phyloP scores from a whole-genome alignment of 2,113 vertebrate genomes.

The human region GRCh38 chr18:13562501-13563000 shows the following conservation, averaged over 20 bases:
- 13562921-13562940: slow-evolving; percentile 88
- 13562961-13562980: slow-evolving; percentile 76
- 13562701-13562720: background rate
- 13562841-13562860: slow-evolving; percentile 77
- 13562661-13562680: background rate
- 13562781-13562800: background rate
- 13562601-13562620: background rate
- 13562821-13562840: slow-evolving; percentile 60
- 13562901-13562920: slow-evolving; percentile 84
- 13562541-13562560: no score
- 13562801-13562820: slow-evolving; percentile 59
- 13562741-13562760: background rate
- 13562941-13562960: slow-evolving; percentile 84
- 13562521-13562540: background rate
- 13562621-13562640: background rate
- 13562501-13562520: background rate
- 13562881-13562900: slow-evolving; percentile 85
- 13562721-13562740: background rate
- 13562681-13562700: background rate
- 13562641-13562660: no score
- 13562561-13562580: no score
- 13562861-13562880: slow-evolving; percentile 83
- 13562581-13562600: background rate
- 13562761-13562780: background rate
- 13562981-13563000: slow-evolving; percentile 81